Conservation (phyloP, 2,888 invertebrate species). For the Anaspis maculata region DNA sequence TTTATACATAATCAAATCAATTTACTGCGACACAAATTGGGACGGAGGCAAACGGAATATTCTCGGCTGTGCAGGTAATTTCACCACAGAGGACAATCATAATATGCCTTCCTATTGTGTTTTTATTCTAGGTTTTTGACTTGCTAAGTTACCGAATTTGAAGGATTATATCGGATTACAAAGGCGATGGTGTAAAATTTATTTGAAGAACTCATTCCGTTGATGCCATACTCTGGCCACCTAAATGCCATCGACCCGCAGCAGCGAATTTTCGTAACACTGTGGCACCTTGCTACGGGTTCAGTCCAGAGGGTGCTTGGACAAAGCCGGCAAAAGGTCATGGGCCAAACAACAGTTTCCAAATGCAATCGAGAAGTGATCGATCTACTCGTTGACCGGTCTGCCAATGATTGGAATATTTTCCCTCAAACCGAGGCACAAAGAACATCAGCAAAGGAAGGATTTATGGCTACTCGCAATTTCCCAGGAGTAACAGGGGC, state of each 20-base stretch:
- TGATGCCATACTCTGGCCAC: no score
- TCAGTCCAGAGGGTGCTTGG: constrained; percentile 3
- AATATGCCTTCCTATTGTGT: no score
- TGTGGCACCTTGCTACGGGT: constrained; percentile 4
- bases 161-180: background rate
- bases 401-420: constrained; percentile 1
- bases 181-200: background rate
- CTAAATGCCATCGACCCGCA: background rate
- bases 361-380: constrained; percentile 2
- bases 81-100: no score
- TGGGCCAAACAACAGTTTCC: constrained; percentile 4
- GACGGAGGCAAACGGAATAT: no score
- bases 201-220: background rate
- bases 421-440: constrained; percentile 3
- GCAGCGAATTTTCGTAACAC: background rate
- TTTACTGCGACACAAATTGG: no score
- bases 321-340: background rate
- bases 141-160: no score
- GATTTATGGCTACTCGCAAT: background rate
- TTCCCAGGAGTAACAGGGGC: constrained; percentile 1
- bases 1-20: no score
- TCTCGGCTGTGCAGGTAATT: no score
- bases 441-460: background rate
- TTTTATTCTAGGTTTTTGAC: no score
- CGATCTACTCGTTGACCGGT: constrained; percentile 1